phyloP scores from a whole-genome alignment of 2,797 vertebrate species.

The Sphenopsis melanotis region DNA sequence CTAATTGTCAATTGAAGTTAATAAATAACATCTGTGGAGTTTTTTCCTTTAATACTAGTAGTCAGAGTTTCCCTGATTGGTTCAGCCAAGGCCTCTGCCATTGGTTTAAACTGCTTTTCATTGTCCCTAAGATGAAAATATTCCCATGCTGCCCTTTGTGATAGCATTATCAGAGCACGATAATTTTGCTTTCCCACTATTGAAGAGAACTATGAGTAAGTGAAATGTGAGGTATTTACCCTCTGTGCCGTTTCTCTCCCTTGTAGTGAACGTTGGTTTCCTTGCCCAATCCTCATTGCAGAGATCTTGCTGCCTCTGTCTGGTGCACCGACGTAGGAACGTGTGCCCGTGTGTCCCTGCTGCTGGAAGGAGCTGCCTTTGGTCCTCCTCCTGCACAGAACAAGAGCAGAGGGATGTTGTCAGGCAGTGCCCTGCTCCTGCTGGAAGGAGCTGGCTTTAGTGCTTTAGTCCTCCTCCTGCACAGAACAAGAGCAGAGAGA shows the following conservation, averaged over 20 bases:
- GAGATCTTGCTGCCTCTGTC: not conserved
- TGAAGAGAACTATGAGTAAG: not conserved
- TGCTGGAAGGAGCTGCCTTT: not conserved
- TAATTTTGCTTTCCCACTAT: not conserved
- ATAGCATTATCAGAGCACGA: not conserved
- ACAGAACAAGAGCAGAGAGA: not conserved
- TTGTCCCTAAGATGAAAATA: not conserved
- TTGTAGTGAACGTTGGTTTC: not conserved
- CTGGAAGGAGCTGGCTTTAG: not conserved
- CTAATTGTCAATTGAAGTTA: not conserved
- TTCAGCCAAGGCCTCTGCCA: not conserved
- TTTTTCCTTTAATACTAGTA: not conserved
- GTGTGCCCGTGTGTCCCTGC: not conserved
- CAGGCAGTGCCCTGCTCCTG: not conserved
- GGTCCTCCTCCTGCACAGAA: not conserved
- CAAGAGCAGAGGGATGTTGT: not conserved
- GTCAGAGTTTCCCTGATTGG: not conserved
- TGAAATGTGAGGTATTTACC: not conserved
- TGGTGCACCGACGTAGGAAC: accelerated
- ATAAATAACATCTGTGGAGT: not conserved
- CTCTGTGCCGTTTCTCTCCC: not conserved
- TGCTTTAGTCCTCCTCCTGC: not conserved
- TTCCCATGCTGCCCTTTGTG: not conserved
- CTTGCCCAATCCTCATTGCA: not conserved
- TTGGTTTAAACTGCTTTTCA: not conserved